Percentiles rank a stretch among this genome's conserved stretches.
phyloP scores from a whole-genome alignment of 2,113 vertebrate species.

The Calcarius ornatus region DNA sequence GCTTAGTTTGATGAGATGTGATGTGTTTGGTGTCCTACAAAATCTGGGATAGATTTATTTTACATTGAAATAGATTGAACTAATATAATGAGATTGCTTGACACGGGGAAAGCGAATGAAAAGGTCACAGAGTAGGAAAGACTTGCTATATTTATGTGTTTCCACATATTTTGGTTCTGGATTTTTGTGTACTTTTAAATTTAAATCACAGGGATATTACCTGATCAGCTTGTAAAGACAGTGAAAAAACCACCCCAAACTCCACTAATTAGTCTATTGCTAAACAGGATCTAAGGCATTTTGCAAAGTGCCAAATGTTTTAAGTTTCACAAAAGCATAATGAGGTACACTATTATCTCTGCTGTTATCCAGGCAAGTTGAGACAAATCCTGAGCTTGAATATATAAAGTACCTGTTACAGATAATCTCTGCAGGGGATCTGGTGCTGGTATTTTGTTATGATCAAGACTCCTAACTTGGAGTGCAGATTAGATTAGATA shows the following conservation, averaged over 20 bases:
- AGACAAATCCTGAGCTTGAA: background rate
- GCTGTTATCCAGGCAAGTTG: background rate
- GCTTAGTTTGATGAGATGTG: background rate
- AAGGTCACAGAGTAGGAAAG: background rate
- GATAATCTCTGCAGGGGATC: background rate
- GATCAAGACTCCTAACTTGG: background rate
- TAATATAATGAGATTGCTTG: background rate
- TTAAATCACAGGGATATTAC: background rate
- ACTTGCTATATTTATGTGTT: background rate
- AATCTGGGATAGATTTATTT: background rate
- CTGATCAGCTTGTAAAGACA: background rate
- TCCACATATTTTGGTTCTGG: background rate
- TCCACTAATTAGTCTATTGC: background rate
- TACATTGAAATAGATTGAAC: background rate
- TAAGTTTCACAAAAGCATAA: background rate
- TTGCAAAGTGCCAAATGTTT: background rate
- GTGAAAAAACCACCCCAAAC: background rate
- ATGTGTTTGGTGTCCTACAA: background rate
- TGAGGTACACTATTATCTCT: background rate
- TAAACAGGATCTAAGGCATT: background rate
- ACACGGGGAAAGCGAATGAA: rapidly evolving
- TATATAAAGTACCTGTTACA: background rate
- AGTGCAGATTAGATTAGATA: background rate
- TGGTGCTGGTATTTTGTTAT: background rate
- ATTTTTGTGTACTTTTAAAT: background rate